Base-by-base conservation (phyloP, 2,797 vertebrate species). In the Vireo griseus region DNA sequence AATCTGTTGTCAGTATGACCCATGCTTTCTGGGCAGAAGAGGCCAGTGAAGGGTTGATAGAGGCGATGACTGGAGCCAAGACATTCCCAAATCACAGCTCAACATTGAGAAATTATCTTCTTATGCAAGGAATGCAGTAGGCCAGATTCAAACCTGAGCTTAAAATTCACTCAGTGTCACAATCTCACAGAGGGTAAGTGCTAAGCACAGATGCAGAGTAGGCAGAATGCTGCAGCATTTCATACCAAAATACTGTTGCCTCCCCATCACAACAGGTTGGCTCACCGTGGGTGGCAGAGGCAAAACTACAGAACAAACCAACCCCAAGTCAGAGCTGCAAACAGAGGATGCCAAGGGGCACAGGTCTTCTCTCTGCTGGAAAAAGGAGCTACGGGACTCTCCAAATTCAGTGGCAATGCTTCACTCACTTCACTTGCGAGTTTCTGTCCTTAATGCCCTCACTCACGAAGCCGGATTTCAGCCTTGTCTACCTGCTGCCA, bases 371-470 rank as follows among this genome's bases (percentile, higher is more conserved):
- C 25, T 8, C 48, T 65, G 50, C 42, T 62, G 75, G 17, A 48
- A 57, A 35, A 66, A 81, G 39, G 20, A 85, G 37, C 54, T 78
- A 75, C 25, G 40, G 59, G 47, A 58, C 72, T 59, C 69, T 84
- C 61, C 48, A 50, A 59, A 78, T 47, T 88, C 51, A 90, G 87
- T 21, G 25, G 55, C 76, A 91, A 66, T 39, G 68, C 45, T 79
- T 86, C 54, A 40, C 28, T 91, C 68, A 12, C 21, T 91, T 79
- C 74, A 97, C 91, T 91, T 94, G n/a, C 95, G 47, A 35, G 82
- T 91, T 93, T 77, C 88, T 59, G 26, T 78, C 69, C 48, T 86
- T 69, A 33, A 39, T 16, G n/a, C 44, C 31, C 24, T 81, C 54
- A 40, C 52, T 86, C 58, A 57, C 5, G 1, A n/a, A 50, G 79